Evolutionary conservation across 2,888 invertebrate genomes (phyloP).

Genomic region (Nemotelus nigrinus): DNA sequence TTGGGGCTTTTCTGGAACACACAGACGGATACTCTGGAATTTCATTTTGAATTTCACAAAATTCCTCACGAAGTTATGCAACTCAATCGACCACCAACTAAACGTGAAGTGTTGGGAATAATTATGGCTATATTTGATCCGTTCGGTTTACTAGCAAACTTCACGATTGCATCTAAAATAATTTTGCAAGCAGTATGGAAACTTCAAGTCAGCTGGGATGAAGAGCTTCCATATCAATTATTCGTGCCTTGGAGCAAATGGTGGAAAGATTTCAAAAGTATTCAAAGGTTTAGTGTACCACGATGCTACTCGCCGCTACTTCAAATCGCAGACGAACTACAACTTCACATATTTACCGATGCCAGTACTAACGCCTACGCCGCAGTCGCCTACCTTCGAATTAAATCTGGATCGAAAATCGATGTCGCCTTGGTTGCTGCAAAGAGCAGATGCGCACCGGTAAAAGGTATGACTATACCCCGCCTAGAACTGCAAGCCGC

Average conservation of each 20-base stretch:
- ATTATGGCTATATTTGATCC: constrained; percentile 49
- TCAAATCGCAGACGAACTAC: background rate
- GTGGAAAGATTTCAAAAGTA: background rate
- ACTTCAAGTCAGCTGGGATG: background rate
- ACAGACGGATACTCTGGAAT: constrained; percentile 48
- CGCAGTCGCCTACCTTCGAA: background rate
- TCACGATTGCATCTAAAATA: background rate
- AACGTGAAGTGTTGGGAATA: constrained; percentile 51
- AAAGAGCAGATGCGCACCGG: background rate
- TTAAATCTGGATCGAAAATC: background rate
- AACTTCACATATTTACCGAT: background rate
- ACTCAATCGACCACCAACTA: constrained; percentile 50
- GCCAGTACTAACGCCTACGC: background rate
- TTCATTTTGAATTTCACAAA: constrained; percentile 47
- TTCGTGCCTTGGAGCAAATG: constrained; percentile 18
- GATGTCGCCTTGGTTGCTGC: background rate
- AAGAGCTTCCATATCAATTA: background rate
- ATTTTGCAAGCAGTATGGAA: background rate
- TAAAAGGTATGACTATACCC: background rate
- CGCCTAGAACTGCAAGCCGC: constrained; percentile 2
- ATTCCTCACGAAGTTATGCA: constrained; percentile 44
- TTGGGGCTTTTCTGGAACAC: constrained; percentile 51
- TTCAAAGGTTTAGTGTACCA: background rate
- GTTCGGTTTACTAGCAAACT: background rate
- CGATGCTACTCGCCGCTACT: background rate